Evolutionary conservation across 2,113 vertebrate genomes (phyloP), one percentile per base, ranked within the genome.

Genomic region (Oncorhynchus clarkii): DNA sequence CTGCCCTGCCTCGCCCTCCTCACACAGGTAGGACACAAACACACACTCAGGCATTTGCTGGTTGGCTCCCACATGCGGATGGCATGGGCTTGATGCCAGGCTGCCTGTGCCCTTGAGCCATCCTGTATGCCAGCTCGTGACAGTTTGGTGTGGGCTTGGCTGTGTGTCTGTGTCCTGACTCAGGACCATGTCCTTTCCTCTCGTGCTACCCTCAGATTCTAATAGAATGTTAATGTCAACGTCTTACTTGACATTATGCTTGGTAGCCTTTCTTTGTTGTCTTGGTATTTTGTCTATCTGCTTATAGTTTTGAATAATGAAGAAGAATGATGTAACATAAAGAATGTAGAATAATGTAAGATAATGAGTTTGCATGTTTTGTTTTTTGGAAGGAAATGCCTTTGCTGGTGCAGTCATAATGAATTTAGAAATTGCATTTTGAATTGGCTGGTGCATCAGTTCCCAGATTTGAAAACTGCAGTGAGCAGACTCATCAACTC

Each of bases 1-100:
- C 39, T 45, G 39, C 9, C 39, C 39, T 45, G 39, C 39, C 86
- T 99, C 97, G 97, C 99, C 27, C 84, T 74, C 22, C 70, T 31
- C 45, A 60, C 79, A 70, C 84, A 90, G 92, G 90, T 92, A 91
- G 89, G 90, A 89, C 51, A 84, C 24, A 5, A 22, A 20, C 16
- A 24, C 45, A 39, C 0, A 57, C 69, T 73, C 70, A n/a, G 22
- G 34, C 57, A 1, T 4, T 31, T 13, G 70, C 67, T 72, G 59
- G 70, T 69, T 75, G 69, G 39, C 72, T 49, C 62, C 82, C 98
- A 99, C 90, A 13, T 73, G 75, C 66, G 76, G 75, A 62, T 72
- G 71, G 9, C 14, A 72, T 51, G 82, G 95, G 98, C 81, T 89
- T 99, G 90, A 97, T 99, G 85, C 97, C 99, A 71, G 97, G 39